A percentile compares a stretch with the other conserved stretches of the same genome.
Evolutionary conservation across 2,888 invertebrate genomes (phyloP).

Genomic region (Ennomos fuscantarius): DNA sequence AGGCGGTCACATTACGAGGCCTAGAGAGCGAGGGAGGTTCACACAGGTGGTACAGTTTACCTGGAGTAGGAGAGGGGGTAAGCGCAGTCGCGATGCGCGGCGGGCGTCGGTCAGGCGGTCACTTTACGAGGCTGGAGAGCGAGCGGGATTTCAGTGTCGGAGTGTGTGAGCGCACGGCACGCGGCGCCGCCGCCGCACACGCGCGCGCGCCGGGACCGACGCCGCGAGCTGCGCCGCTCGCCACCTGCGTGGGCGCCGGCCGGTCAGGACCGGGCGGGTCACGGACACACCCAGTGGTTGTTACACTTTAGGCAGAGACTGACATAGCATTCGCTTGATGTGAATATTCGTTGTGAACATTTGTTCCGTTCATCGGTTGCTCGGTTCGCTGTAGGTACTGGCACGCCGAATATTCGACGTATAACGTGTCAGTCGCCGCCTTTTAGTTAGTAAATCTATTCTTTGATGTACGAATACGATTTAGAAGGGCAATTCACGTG

Average conservation of each 20-base stretch:
- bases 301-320: too few species aligned
- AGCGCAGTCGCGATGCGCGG: conserved; percentile 37
- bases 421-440: too few species aligned
- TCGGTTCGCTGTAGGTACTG: too few species aligned
- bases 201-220: conserved; percentile 79
- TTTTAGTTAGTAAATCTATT: too few species aligned
- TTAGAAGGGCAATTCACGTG: too few species aligned
- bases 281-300: background rate
- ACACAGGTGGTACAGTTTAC: conserved; percentile 4
- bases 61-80: conserved; percentile 24
- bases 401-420: too few species aligned
- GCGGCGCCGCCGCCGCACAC: conserved; percentile 73
- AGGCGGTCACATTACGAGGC: conserved; percentile 44
- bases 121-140: conserved; percentile 84
- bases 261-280: background rate
- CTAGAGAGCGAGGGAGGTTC: too few species aligned
- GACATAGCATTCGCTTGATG: too few species aligned
- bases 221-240: conserved; percentile 77
- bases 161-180: conserved; percentile 75
- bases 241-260: conserved; percentile 59
- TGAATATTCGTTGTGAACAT: too few species aligned
- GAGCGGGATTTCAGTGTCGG: conserved; percentile 84
- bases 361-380: too few species aligned
- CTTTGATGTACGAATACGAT: too few species aligned
- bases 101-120: conserved; percentile 59